Evolutionary conservation across 2,113 vertebrate species (phyloP).

Genomic region (Pan troglodytes): DNA sequence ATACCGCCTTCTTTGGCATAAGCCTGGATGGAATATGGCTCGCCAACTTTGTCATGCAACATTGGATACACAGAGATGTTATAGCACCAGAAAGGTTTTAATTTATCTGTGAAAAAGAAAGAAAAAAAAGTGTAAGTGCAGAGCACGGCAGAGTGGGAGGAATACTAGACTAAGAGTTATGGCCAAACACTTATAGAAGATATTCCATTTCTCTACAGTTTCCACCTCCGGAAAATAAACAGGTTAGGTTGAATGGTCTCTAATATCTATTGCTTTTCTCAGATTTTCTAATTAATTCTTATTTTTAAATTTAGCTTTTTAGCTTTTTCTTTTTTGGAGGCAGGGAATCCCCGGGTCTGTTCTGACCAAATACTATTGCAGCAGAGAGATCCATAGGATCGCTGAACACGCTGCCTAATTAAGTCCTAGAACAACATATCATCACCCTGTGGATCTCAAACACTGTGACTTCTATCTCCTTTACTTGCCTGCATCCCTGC

Average conservation of each 20-base stretch:
- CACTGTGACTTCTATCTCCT: neutral
- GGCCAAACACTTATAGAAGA: neutral
- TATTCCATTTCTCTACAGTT: neutral
- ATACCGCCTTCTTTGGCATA: conserved; percentile 81
- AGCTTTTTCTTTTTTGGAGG: too few relatives aligned
- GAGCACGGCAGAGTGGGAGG: neutral
- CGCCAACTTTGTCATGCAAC: conserved; percentile 51
- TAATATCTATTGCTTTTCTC: neutral
- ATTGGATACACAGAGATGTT: conserved; percentile 85
- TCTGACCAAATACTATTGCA: too few relatives aligned
- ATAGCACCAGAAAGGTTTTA: conserved; percentile 80
- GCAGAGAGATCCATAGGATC: too few relatives aligned
- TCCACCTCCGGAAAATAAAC: neutral
- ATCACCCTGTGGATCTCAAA: neutral
- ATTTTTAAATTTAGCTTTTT: too few relatives aligned
- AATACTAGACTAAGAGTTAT: neutral
- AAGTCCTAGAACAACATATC: neutral
- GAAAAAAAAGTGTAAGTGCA: neutral
- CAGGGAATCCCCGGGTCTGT: too few relatives aligned
- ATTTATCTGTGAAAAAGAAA: conserved; percentile 71
- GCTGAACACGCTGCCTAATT: too few relatives aligned
- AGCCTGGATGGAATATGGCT: conserved; percentile 73
- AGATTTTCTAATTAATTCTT: neutral
- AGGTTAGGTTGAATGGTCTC: neutral
- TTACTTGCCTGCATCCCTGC: neutral